Evolutionary conservation across 2,797 vertebrate genomes (phyloP), one percentile per base, ranked within the genome.

Genomic region (Carduelis carduelis): DNA sequence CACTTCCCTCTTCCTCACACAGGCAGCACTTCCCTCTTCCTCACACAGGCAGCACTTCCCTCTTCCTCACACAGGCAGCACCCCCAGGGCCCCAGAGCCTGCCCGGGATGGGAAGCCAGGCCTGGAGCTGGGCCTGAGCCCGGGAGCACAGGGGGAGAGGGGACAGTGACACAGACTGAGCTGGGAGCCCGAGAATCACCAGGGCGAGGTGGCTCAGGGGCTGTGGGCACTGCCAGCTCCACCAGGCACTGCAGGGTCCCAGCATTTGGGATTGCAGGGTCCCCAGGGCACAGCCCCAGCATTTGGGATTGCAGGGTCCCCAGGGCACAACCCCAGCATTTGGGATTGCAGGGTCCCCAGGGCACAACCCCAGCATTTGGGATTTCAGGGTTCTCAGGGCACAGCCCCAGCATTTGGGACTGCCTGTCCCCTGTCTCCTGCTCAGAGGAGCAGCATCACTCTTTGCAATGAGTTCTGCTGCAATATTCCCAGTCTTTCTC

Each of bases 151-250:
- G 30, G 5, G 47, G 46, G 32, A 50, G 53, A 68, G 63, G n/a
- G 4, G 43, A 47, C 35, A 39, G 63, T 7, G 27, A 63, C 55
- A 68, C 35, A 32, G 64, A 37, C 0, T 2, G 34, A 88, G 35
- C 41, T 21, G 44, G 39, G 49, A 68, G 50, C 30, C 27, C 2
- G 4, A 8, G 0, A 1, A 35, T 19, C 46, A 12, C 9, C 24
- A 18, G 41, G 35, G 14, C 0, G 1, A 19, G 28, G 34, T 14
- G 53, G 21, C 15, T 63, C 49, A 37, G 0, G 12, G 22, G 37
- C 3, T 49, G 16, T 3, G 20, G 17, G 16, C 15, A 18, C 2
- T 46, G 22, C 30, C 76, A 59, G 56, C 49, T 64, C 52, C 41
- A 2, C 0, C 5, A 11, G 8, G 28, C 32, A 8, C 52, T 22